Evolutionary conservation across 2,113 vertebrate genomes (phyloP), one percentile per base, ranked within the genome.

Genomic region (Scomber scombrus): DNA sequence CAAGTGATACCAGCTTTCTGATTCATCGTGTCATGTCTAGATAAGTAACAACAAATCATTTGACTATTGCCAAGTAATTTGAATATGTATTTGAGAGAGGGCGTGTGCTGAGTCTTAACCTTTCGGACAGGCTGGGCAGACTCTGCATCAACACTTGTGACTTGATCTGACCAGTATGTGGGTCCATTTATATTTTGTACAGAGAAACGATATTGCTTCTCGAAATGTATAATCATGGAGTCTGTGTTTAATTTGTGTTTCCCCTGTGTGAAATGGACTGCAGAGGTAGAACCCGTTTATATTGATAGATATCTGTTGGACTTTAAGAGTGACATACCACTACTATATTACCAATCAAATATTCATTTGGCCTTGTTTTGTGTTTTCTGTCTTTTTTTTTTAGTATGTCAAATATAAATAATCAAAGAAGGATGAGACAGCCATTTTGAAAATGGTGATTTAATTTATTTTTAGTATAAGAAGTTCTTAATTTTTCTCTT

Each of bases 391-490:
- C 11, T 6, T 5, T 58, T 16, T 29, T 64, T 76, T 23, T 60
- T 45, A 6, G 15, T 81, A 68, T 75, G 47, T 73, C 16, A 34
- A 52, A 69, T 78, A 52, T 15, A 58, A 29, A 6, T 64, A 78
- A 83, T 82, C 60, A 82, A 72, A 80, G 77, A 87, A 91, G 71
- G 81, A 84, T 34, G 5, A 85, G 55, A 84, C 73, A 70, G 3
- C 81, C 68, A 46, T 90, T 89, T 81, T 78, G 74, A 87, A 85
- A 89, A 87, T 82, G 80, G 78, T 71, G 57, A 77, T 81, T 84
- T 91, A 88, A 93, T 87, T 92, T 91, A 91, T 91, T 93, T 77
- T 62, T 61, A 82, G 60, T 57, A 21, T 11, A 34, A 73, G 61
- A 77, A 63, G 58, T 75, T 80, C 4, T 90, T 57, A 72, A 74